Percentiles rank a stretch among this genome's conserved stretches.
Conservation (phyloP, 2,113 vertebrate species). For the Verasper variegatus region DNA sequence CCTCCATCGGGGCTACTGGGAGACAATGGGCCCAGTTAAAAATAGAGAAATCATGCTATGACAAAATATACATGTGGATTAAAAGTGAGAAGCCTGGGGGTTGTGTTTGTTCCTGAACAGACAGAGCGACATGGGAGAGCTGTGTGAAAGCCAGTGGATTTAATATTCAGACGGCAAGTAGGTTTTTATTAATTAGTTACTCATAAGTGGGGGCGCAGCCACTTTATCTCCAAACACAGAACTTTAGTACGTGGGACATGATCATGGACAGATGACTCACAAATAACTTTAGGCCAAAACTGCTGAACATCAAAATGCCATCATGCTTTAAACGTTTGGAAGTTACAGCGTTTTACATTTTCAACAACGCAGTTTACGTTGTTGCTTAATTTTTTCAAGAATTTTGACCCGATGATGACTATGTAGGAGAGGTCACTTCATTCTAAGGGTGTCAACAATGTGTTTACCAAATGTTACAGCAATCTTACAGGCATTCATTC, state of each 20-base stretch:
- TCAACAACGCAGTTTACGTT: too few relatives aligned
- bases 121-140: neutral
- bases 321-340: too few relatives aligned
- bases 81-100: conserved; percentile 23
- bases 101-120: conserved; percentile 10
- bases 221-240: neutral
- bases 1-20: conserved; percentile 11
- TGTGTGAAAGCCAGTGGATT: neutral
- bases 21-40: conserved; percentile 41
- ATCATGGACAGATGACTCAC: neutral
- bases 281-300: too few relatives aligned
- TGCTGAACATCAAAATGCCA: too few relatives aligned
- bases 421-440: too few relatives aligned
- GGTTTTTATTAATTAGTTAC: conserved; percentile 18
- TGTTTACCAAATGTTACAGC: too few relatives aligned
- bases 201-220: conserved; percentile 1
- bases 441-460: too few relatives aligned
- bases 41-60: conserved; percentile 28
- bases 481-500: too few relatives aligned
- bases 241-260: neutral
- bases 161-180: conserved; percentile 20
- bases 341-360: too few relatives aligned
- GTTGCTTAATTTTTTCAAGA: too few relatives aligned
- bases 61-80: conserved; percentile 14
- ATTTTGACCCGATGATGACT: too few relatives aligned